Evolutionary conservation across 2,888 invertebrate species (phyloP).

Genomic region (Bhutanitis thaidina): DNA sequence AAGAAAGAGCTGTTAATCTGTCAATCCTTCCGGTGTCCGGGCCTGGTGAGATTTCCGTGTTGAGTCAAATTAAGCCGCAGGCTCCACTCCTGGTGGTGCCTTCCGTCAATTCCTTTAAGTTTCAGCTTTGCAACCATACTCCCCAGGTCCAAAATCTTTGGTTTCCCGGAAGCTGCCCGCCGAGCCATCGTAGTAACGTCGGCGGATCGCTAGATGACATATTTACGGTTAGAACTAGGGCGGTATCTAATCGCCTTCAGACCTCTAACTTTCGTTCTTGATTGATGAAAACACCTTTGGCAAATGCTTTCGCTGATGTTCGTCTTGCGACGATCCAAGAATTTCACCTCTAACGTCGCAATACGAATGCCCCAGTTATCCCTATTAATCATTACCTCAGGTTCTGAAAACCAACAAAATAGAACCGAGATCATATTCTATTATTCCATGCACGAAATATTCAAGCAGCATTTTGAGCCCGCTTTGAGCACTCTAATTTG

Average conservation of each 20-base stretch:
- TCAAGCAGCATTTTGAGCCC: too few relatives aligned
- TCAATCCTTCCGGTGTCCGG: constrained; percentile 85
- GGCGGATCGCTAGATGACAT: constrained; percentile 80
- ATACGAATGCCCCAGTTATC: constrained; percentile 82
- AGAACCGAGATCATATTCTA: constrained; percentile 82
- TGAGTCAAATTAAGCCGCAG: constrained; percentile 82
- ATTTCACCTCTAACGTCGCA: constrained; percentile 82
- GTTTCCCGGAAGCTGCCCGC: constrained; percentile 78
- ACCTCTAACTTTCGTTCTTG: too few relatives aligned
- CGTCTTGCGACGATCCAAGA: constrained; percentile 80
- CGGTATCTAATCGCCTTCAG: too few relatives aligned
- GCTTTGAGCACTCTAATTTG: constrained; percentile 20
- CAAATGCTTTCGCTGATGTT: constrained; percentile 76
- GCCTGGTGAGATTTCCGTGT: constrained; percentile 85
- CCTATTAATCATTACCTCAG: constrained; percentile 80
- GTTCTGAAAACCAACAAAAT: constrained; percentile 81
- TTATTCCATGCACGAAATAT: constrained; percentile 77
- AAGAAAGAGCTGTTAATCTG: constrained; percentile 85
- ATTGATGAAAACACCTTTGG: too few relatives aligned
- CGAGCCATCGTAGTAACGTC: constrained; percentile 81
- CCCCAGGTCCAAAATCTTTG: constrained; percentile 82
- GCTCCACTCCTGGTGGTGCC: constrained; percentile 81
- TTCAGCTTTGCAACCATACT: constrained; percentile 73
- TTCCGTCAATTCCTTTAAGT: constrained; percentile 79
- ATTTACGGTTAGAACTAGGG: constrained; percentile 72